Conservation (phyloP, 2,113 vertebrate genomes). For the Festucalex cinctus region DNA sequence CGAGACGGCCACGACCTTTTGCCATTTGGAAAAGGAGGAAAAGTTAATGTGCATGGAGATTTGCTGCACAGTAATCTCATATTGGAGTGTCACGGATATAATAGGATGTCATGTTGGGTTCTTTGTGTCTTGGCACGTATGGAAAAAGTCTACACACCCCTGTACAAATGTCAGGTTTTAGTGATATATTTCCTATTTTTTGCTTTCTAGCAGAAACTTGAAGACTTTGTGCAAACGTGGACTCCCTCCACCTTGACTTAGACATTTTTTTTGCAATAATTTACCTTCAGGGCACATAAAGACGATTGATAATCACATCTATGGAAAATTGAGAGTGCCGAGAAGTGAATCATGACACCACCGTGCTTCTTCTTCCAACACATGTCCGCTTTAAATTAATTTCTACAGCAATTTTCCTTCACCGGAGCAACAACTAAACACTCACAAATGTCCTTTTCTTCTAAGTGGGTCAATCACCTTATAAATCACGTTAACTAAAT, state of each 20-base stretch:
- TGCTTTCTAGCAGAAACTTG: too few relatives aligned
- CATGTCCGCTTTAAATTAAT: too few relatives aligned
- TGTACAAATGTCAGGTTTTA: not conserved
- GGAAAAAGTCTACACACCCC: not conserved
- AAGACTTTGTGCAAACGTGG: too few relatives aligned
- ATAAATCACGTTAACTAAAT: conserved; percentile 67
- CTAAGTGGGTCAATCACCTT: conserved; percentile 64
- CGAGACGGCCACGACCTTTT: conserved; percentile 10
- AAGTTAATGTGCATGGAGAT: conserved; percentile 12
- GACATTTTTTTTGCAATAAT: too few relatives aligned
- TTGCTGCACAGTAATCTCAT: not conserved
- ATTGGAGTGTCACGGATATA: not conserved
- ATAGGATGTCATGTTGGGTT: not conserved
- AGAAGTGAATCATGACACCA: too few relatives aligned
- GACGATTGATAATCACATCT: too few relatives aligned
- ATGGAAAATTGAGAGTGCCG: too few relatives aligned
- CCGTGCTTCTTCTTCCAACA: too few relatives aligned
- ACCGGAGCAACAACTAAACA: not conserved
- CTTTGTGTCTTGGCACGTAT: not conserved
- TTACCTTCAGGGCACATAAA: too few relatives aligned
- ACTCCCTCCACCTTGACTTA: too few relatives aligned
- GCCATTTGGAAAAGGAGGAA: conserved; percentile 26
- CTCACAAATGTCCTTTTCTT: not conserved
- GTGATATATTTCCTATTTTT: too few relatives aligned
- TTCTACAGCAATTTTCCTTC: too few relatives aligned